Percentiles rank a stretch among this genome's conserved stretches.
These are phyloP conservation scores for Colius striatus DNA, from an alignment of 2,113 vertebrate species.

Conservation along the genomic window DNA sequence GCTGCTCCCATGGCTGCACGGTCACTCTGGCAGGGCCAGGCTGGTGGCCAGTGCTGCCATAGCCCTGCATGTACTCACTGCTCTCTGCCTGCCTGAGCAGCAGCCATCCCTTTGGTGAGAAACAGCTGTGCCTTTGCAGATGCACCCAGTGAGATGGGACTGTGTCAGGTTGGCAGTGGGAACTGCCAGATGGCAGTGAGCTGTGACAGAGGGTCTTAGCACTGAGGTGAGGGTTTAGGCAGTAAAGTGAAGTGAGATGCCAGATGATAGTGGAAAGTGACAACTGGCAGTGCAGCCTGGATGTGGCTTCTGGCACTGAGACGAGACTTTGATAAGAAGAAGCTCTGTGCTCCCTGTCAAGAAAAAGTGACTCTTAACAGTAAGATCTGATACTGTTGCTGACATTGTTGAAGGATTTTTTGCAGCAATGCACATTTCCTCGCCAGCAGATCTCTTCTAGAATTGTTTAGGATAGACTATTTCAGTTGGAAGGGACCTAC, in stretches of 20 bases:
- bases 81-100: neutral
- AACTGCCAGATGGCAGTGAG: neutral
- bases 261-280: neutral
- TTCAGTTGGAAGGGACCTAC: neutral
- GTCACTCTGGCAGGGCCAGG: neutral
- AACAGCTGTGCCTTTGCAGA: neutral
- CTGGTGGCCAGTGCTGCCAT: neutral
- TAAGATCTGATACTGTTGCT: neutral
- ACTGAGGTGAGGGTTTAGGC: neutral
- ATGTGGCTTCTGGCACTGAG: neutral
- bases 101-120: neutral
- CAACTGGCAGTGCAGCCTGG: neutral
- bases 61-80: neutral
- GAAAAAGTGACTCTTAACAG: neutral
- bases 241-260: neutral
- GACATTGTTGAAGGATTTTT: neutral
- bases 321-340: neutral
- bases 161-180: neutral
- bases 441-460: neutral
- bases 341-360: neutral
- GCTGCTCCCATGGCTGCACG: fast-evolving
- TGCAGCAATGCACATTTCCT: neutral
- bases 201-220: neutral
- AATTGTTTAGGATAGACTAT: neutral
- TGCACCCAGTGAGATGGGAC: neutral